Evolutionary conservation across 2,797 vertebrate genomes (phyloP).

Genomic region (Psittacula derbiana): DNA sequence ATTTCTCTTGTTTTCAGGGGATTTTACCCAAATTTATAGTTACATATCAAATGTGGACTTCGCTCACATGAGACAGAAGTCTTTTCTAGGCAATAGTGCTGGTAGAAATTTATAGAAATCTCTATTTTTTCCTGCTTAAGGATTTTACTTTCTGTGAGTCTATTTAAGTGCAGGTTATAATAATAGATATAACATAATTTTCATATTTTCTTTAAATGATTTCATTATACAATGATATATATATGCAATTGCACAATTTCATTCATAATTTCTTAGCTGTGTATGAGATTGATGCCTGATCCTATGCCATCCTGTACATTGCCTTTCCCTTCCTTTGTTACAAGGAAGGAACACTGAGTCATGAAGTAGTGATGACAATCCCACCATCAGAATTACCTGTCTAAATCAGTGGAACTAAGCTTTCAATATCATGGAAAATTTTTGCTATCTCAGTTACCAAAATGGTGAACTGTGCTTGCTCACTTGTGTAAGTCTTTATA

Average conservation of each 20-base stretch:
- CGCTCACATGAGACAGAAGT: not conserved
- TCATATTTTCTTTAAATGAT: not conserved
- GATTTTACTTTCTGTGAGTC: not conserved
- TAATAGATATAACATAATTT: not conserved
- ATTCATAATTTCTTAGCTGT: not conserved
- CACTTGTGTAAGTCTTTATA: not conserved
- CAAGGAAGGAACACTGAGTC: not conserved
- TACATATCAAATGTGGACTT: not conserved
- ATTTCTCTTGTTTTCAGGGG: not conserved
- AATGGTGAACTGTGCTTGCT: not conserved
- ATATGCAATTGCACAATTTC: not conserved
- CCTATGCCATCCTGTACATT: not conserved
- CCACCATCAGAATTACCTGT: not conserved
- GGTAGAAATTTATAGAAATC: not conserved
- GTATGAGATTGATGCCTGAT: not conserved
- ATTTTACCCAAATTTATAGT: not conserved
- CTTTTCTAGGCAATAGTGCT: not conserved
- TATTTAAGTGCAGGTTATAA: not conserved
- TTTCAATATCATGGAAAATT: not conserved
- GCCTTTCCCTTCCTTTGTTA: not conserved
- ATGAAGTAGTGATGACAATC: not conserved
- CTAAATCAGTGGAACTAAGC: not conserved
- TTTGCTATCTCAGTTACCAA: not conserved
- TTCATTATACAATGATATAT: not conserved
- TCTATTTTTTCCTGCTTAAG: not conserved